Conservation (phyloP, 2,888 invertebrate genomes). For the Heteromyza rotundicornis region DNA sequence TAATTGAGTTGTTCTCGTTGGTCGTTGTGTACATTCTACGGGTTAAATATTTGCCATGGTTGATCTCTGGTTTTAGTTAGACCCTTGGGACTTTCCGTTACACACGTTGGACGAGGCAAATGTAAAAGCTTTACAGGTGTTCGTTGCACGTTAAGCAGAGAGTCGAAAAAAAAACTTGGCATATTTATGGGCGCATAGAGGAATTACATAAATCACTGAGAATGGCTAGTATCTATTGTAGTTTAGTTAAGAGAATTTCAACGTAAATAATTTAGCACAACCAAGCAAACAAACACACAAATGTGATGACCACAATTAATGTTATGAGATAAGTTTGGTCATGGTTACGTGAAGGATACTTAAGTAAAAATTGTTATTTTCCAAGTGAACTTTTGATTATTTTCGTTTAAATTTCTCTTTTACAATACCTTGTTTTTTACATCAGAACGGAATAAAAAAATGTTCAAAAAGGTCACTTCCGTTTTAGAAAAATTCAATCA, state of each 20-base stretch:
- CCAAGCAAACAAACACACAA: constrained; percentile 46
- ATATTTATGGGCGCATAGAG: constrained; percentile 58
- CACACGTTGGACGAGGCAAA: constrained; percentile 23
- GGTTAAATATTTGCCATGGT: constrained; percentile 56
- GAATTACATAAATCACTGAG: constrained; percentile 59
- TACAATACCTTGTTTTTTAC: too few species aligned
- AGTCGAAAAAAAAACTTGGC: constrained; percentile 36
- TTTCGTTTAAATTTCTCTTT: too few species aligned
- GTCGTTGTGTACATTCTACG: constrained; percentile 17
- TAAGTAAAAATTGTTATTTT: too few species aligned
- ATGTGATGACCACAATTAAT: constrained; percentile 61
- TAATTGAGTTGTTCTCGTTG: constrained; percentile 61
- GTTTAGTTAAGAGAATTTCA: too few species aligned
- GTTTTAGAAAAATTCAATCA: not conserved
- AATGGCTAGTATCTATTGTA: not conserved
- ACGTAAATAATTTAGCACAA: too few species aligned
- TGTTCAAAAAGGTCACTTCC: not conserved
- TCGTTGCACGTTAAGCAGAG: constrained; percentile 6
- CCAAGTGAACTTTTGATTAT: too few species aligned
- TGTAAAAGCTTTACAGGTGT: constrained; percentile 20
- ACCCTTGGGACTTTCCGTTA: constrained; percentile 44
- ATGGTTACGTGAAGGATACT: not conserved
- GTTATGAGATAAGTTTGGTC: constrained; percentile 57
- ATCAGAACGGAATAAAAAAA: too few species aligned
- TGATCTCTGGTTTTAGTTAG: constrained; percentile 48